Evolutionary conservation across 1,140 invertebrate species (phyloP).

Genomic region (Pectinophora gossypiella): DNA sequence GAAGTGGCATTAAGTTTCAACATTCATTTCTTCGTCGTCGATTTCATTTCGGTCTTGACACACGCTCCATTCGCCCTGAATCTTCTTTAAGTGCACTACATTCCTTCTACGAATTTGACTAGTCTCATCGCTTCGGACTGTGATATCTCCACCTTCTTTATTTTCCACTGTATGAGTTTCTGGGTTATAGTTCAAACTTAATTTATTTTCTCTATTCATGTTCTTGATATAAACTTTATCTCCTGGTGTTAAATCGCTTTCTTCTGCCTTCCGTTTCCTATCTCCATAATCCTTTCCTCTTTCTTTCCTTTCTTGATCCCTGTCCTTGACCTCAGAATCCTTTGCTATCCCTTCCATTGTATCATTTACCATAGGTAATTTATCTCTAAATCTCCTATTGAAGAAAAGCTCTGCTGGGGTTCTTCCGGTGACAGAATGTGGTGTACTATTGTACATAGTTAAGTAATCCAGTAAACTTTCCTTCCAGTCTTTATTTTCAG

Average conservation of each 20-base stretch:
- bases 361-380: not conserved
- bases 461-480: not conserved
- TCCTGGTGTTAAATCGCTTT: conserved; percentile 12
- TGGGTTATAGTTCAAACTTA: too few relatives aligned
- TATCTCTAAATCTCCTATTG: not conserved
- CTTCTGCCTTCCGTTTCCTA: conserved; percentile 12
- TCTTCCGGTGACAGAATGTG: not conserved
- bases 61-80: too few relatives aligned
- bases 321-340: conserved; percentile 8
- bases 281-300: conserved; percentile 26
- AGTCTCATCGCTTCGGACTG: too few relatives aligned
- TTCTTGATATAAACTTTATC: conserved; percentile 31
- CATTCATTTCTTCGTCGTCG: too few relatives aligned
- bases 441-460: not conserved
- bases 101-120: too few relatives aligned
- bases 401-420: not conserved
- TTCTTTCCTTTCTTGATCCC: conserved; percentile 20
- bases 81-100: too few relatives aligned
- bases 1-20: too few relatives aligned
- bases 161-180: too few relatives aligned
- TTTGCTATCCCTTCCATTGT: not conserved
- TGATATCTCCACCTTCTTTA: too few relatives aligned
- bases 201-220: too few relatives aligned
- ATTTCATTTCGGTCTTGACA: too few relatives aligned
- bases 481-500: not conserved